A percentile compares a stretch with the other conserved stretches of the same genome.
These are phyloP conservation scores for Tachystola acroxantha DNA, from an alignment of 2,888 invertebrate genomes.

Conservation along the genomic window DNA sequence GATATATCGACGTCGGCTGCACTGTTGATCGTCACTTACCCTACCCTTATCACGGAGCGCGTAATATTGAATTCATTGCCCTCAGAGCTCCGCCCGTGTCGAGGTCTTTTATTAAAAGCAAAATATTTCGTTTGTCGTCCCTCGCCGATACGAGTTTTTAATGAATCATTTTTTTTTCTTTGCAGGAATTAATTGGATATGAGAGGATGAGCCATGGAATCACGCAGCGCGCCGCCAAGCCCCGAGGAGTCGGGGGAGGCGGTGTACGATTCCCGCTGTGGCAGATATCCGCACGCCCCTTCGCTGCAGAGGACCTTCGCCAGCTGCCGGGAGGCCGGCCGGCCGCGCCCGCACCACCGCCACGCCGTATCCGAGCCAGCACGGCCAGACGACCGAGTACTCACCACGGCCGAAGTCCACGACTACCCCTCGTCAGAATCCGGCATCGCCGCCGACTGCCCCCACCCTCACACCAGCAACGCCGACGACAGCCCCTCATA, in stretches of 20 bases:
- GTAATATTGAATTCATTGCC: constrained; percentile 75
- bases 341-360: constrained; percentile 62
- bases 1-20: constrained; percentile 74
- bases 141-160: constrained; percentile 11
- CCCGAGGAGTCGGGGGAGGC: constrained; percentile 77
- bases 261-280: constrained; percentile 87
- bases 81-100: constrained; percentile 41
- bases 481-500: constrained; percentile 70
- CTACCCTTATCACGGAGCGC: constrained; percentile 70
- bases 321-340: constrained; percentile 61
- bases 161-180: constrained; percentile 29
- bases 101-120: constrained; percentile 46
- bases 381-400: constrained; percentile 65
- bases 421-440: constrained; percentile 75
- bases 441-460: constrained; percentile 73
- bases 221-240: constrained; percentile 78
- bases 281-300: constrained; percentile 81
- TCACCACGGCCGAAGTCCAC: constrained; percentile 70
- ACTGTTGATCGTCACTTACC: constrained; percentile 73
- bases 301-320: constrained; percentile 65
- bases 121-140: constrained; percentile 32
- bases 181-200: constrained; percentile 58
- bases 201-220: constrained; percentile 77
- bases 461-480: constrained; percentile 65
- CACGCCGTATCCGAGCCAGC: constrained; percentile 69